Evolutionary conservation across 1,140 invertebrate genomes (phyloP), one percentile per base, ranked within the genome.

Genomic region (Onthophagus taurus): DNA sequence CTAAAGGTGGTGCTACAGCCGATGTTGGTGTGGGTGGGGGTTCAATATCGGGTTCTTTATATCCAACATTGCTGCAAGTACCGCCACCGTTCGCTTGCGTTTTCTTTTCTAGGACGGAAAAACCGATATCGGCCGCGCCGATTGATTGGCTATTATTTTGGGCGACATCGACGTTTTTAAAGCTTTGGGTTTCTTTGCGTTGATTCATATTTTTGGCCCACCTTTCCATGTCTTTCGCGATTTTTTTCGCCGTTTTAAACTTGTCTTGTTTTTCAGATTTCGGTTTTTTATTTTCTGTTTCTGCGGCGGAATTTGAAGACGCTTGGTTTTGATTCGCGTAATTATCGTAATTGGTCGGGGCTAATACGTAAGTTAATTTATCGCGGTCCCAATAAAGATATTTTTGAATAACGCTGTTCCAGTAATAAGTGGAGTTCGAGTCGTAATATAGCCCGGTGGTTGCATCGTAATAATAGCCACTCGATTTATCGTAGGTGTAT

Each of bases 171-270:
- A 44, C 43, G 24, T 19, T 42, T 7, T 63, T 57, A 4, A 46
- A 31, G 0, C 47, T 45, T 4, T 54, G 59, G 30, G 60, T 83
- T 55, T 97, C 91, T 67, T 97, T 97, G 68, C 94, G 92, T 59
- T 97, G 92, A 67, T 98, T 97, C 39, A 97, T 69, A 4, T 89
- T 92, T 60, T 97, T 93, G 0, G 95, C 95, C 96, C 96, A 99
- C 11, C 72, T 60, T 77, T 72, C 72, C 72, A 75, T 74, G 36
- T 65, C 61, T 69, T 97, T 97, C 0, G 92, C 93, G 55, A 98
- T 97, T 67, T 96, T 95, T 60, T 97, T 96, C 1, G 95, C 95
- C 11, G 95, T 90, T 70, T 96, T 97, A 0, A 92, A 89, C 71
- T 97, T 93, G 52, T 93, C 89, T 39, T 86, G 80, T 52, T 87